These are phyloP conservation scores for Cyphomyrmex costatus DNA, from an alignment of 1,140 invertebrate species.

Conservation along the genomic window DNA sequence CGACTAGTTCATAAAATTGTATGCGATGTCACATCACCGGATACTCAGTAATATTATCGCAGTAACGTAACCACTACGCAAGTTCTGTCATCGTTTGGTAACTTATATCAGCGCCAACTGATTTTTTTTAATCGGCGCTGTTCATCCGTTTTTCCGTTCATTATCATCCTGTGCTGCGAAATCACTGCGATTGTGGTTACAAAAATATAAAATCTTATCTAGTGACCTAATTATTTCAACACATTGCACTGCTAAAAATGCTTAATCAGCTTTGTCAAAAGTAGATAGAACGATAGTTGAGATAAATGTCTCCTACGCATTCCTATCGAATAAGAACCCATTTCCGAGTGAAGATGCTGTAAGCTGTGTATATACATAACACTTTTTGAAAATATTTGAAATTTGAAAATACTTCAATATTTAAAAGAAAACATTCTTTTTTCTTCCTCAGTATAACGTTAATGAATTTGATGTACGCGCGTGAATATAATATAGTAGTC, in stretches of 20 bases:
- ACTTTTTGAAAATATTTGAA: not conserved
- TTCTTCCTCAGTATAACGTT: not conserved
- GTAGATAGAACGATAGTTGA: constrained; percentile 62
- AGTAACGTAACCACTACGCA: constrained; percentile 53
- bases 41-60: constrained; percentile 46
- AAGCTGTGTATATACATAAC: not conserved
- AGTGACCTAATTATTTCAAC: constrained; percentile 77
- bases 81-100: constrained; percentile 60
- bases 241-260: constrained; percentile 57
- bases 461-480: not conserved
- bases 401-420: not conserved
- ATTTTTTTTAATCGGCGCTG: constrained; percentile 58
- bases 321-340: constrained; percentile 38
- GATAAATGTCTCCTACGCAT: constrained; percentile 56
- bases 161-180: constrained; percentile 37
- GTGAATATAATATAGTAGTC: not conserved
- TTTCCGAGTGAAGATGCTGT: constrained; percentile 1
- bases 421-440: not conserved
- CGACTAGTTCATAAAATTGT: constrained; percentile 22
- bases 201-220: constrained; percentile 70
- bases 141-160: constrained; percentile 67
- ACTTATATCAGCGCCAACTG: constrained; percentile 20
- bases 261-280: constrained; percentile 68
- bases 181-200: constrained; percentile 42
- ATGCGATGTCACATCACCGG: constrained; percentile 39